Percentiles rank a stretch among this genome's conserved stretches.
These are phyloP conservation scores for Polyommatus icarus DNA, from an alignment of 2,888 invertebrate genomes.

Conservation along the genomic window DNA sequence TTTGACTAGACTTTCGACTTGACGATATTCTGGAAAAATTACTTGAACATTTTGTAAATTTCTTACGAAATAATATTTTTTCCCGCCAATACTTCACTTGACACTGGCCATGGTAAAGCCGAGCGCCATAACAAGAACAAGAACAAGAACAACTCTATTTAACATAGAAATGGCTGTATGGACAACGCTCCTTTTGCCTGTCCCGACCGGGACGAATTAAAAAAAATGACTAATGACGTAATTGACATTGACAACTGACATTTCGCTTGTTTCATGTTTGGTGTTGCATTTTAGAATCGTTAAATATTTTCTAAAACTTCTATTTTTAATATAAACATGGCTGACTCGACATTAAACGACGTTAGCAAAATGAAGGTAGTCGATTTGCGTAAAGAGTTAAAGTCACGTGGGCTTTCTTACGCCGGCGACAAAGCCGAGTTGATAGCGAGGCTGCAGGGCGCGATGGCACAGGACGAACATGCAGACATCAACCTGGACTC, in stretches of 20 bases:
- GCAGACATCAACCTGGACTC: conserved; percentile 70
- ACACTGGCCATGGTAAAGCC: too few species aligned
- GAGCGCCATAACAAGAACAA: too few species aligned
- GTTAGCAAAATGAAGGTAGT: conserved; percentile 85
- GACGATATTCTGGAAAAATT: too few species aligned
- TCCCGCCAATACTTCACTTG: too few species aligned
- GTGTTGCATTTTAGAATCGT: not conserved
- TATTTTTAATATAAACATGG: conserved; percentile 42
- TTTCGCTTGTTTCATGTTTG: not conserved
- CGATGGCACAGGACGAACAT: conserved; percentile 70
- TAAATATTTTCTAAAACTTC: conserved; percentile 19
- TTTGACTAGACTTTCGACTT: too few species aligned
- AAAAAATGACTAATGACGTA: not conserved
- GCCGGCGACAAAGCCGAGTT: conserved; percentile 92
- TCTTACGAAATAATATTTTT: too few species aligned
- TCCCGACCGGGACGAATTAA: too few species aligned
- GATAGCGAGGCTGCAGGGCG: conserved; percentile 85
- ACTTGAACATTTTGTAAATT: too few species aligned
- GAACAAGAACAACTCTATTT: too few species aligned
- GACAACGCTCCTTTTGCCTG: too few species aligned
- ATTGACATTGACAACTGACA: conserved; percentile 5
- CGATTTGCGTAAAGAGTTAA: conserved; percentile 90
- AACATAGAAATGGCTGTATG: too few species aligned
- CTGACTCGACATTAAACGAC: conserved; percentile 54
- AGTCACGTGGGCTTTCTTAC: conserved; percentile 86